These are phyloP conservation scores for Caenorhabditis inopinata DNA, from an alignment of 1,140 invertebrate genomes.

Conservation along the genomic window DNA sequence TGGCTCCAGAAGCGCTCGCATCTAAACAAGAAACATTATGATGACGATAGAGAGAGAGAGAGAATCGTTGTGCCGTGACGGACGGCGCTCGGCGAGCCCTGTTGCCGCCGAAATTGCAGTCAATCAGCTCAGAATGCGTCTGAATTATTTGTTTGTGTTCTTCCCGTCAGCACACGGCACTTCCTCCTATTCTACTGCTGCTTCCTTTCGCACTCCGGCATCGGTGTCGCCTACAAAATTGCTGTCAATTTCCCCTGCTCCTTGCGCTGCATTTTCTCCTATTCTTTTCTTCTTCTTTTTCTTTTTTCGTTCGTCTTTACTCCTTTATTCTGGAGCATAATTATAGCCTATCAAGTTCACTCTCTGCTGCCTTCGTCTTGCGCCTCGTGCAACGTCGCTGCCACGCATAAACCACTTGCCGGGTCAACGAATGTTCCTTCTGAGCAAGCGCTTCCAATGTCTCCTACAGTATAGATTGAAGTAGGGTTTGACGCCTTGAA, in stretches of 20 bases:
- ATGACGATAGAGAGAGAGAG: background rate
- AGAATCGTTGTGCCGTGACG: background rate
- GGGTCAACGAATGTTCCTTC: slow-evolving; percentile 21
- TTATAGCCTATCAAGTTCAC: slow-evolving; percentile 26
- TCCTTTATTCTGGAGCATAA: background rate
- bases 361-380: background rate
- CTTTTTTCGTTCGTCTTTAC: background rate
- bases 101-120: slow-evolving; percentile 19
- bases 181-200: background rate
- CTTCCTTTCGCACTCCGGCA: background rate
- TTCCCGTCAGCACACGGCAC: background rate
- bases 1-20: background rate
- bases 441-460: background rate
- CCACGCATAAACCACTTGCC: slow-evolving; percentile 1
- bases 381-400: background rate
- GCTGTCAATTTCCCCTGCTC: slow-evolving; percentile 35
- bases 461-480: background rate
- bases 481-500: background rate
- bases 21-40: slow-evolving; percentile 3
- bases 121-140: slow-evolving; percentile 26
- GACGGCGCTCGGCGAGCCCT: background rate
- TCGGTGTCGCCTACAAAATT: slow-evolving; percentile 16
- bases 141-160: slow-evolving; percentile 30
- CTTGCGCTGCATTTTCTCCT: too few relatives aligned
- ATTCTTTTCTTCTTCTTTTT: background rate